These are phyloP conservation scores for Andrena dorsata DNA, from an alignment of 2,888 invertebrate species.

Conservation along the genomic window DNA sequence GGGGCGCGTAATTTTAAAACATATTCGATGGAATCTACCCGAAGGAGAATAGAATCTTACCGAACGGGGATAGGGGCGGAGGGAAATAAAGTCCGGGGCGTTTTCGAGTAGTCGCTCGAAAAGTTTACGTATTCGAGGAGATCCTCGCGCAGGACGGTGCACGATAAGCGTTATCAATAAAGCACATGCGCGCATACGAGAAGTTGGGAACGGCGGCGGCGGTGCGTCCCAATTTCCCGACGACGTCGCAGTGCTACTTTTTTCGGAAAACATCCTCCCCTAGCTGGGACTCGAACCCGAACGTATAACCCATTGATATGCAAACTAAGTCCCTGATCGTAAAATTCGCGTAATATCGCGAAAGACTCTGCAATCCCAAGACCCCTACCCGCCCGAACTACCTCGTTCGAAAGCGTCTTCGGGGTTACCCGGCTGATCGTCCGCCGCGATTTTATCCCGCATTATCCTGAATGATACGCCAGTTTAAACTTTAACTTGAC, in stretches of 20 bases:
- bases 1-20: conserved; percentile 51
- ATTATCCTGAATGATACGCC: conserved; percentile 78
- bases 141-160: conserved; percentile 23
- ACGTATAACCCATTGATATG: conserved; percentile 77
- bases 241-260: conserved; percentile 47
- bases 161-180: conserved; percentile 74
- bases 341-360: conserved; percentile 79
- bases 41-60: conserved; percentile 56
- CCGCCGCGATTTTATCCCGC: conserved; percentile 75
- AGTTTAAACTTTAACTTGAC: conserved; percentile 79
- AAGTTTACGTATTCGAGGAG: conserved; percentile 56
- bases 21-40: conserved; percentile 53
- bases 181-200: conserved; percentile 56
- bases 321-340: conserved; percentile 79
- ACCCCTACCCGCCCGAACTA: conserved; percentile 22
- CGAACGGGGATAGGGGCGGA: conserved; percentile 19
- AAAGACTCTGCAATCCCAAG: conserved; percentile 70
- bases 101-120: conserved; percentile 53
- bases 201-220: conserved; percentile 51
- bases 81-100: conserved; percentile 55
- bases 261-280: conserved; percentile 62
- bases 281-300: conserved; percentile 50
- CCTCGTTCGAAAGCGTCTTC: conserved; percentile 62
- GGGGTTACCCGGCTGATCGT: conserved; percentile 69
- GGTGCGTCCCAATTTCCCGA: conserved; percentile 56